Conservation (phyloP, 1,140 invertebrate genomes). For the Drosophila melanica region DNA sequence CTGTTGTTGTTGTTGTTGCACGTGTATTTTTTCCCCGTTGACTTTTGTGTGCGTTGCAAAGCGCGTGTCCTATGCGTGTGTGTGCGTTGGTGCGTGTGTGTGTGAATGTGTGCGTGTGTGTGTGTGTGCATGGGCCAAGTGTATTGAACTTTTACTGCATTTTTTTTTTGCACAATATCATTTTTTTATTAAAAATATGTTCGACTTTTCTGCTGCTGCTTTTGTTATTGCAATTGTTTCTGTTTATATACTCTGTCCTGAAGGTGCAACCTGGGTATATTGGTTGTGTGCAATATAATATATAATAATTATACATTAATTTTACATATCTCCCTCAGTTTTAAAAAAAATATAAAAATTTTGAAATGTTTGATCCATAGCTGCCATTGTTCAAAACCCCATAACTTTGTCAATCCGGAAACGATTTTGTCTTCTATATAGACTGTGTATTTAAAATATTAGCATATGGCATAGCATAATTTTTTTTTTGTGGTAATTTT, state of each 20-base stretch:
- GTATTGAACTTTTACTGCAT: constrained; percentile 79
- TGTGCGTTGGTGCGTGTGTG: constrained; percentile 4
- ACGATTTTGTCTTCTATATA: too few species aligned
- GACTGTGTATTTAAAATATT: too few species aligned
- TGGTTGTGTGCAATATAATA: too few species aligned
- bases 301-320: too few species aligned
- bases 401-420: too few species aligned
- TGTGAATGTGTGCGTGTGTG: constrained; percentile 26
- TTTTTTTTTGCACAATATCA: constrained; percentile 69
- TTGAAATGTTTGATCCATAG: too few species aligned
- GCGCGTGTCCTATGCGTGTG: constrained; percentile 20
- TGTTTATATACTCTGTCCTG: constrained; percentile 13
- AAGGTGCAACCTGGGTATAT: too few species aligned
- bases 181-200: constrained; percentile 44
- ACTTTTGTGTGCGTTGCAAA: constrained; percentile 3
- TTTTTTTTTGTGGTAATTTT: too few species aligned
- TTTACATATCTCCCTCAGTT: too few species aligned
- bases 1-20: constrained; percentile 17
- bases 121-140: constrained; percentile 40
- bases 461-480: too few species aligned
- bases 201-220: constrained; percentile 37
- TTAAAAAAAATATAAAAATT: too few species aligned
- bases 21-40: constrained; percentile 6
- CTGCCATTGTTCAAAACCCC: too few species aligned
- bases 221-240: constrained; percentile 62